These are phyloP conservation scores for Ochotona curzoniae DNA, from an alignment of 2,113 vertebrate genomes.

Conservation along the genomic window DNA sequence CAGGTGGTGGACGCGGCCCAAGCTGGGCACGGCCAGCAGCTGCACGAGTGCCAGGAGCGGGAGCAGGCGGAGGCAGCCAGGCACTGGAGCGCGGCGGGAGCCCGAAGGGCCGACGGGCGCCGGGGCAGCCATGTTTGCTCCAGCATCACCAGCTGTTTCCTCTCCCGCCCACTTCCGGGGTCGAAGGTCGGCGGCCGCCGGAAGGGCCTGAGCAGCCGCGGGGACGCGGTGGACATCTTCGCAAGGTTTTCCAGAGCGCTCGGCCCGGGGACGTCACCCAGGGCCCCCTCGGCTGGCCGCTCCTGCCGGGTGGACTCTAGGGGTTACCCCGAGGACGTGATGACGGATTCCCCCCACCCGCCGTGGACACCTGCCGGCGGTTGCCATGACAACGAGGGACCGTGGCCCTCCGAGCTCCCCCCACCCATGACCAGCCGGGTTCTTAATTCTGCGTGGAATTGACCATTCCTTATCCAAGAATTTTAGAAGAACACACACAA, in stretches of 20 bases:
- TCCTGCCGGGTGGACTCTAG: background rate
- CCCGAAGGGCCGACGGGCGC: background rate
- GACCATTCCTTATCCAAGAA: background rate
- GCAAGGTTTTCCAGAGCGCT: fast-evolving
- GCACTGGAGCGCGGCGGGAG: background rate
- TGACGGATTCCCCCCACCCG: too few species aligned
- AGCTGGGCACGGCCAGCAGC: slow-evolving; percentile 63
- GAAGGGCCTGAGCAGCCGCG: background rate
- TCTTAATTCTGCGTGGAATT: background rate
- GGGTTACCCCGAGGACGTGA: too few species aligned
- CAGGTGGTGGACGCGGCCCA: slow-evolving; percentile 87
- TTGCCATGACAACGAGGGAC: background rate
- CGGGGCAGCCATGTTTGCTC: slow-evolving; percentile 85
- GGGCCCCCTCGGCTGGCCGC: background rate
- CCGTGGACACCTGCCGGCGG: background rate
- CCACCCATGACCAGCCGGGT: background rate
- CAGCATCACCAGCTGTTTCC: slow-evolving; percentile 85
- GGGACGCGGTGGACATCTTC: fast-evolving
- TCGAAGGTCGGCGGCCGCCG: slow-evolving; percentile 63
- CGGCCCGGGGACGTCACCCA: fast-evolving
- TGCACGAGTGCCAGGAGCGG: slow-evolving; percentile 56
- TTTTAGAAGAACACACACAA: background rate
- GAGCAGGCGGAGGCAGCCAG: slow-evolving; percentile 8
- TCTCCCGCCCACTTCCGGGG: slow-evolving; percentile 81
- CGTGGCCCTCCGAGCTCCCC: too few species aligned